phyloP scores from a whole-genome alignment of 2,888 invertebrate genomes.

The Zaprionus obscuricornis region DNA sequence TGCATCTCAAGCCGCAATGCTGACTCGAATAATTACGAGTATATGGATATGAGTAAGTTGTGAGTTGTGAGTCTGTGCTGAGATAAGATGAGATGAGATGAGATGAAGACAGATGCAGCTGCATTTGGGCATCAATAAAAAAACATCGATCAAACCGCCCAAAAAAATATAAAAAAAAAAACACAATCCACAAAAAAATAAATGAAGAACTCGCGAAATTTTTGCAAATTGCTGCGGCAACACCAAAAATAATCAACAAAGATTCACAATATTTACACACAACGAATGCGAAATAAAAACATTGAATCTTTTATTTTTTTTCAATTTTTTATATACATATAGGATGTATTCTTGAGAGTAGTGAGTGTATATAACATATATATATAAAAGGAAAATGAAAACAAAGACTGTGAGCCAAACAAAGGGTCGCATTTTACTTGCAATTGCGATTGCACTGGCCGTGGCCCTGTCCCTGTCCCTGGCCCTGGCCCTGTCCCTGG shows the following conservation, averaged over 20 bases:
- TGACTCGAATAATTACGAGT: slow-evolving; percentile 41
- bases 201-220: slow-evolving; percentile 26
- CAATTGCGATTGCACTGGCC: slow-evolving; percentile 37
- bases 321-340: too few species aligned
- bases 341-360: too few species aligned
- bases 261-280: too few species aligned
- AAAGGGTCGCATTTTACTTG: slow-evolving; percentile 71
- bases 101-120: slow-evolving; percentile 47
- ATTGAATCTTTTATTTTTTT: too few species aligned
- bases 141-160: slow-evolving; percentile 63
- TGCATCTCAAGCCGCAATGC: slow-evolving; percentile 38
- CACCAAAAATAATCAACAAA: slow-evolving; percentile 7
- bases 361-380: background rate
- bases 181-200: background rate
- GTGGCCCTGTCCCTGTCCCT: too few species aligned
- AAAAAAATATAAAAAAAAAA: slow-evolving; percentile 14
- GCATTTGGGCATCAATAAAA: slow-evolving; percentile 60
- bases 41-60: slow-evolving; percentile 74
- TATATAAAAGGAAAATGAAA: slow-evolving; percentile 22
- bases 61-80: background rate
- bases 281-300: too few species aligned
- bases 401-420: slow-evolving; percentile 47
- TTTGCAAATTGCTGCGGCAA: slow-evolving; percentile 53
- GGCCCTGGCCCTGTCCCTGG: too few species aligned
- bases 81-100: slow-evolving; percentile 3